A percentile compares a stretch with the other conserved stretches of the same genome.
Evolutionary conservation across 2,113 vertebrate species (phyloP).

Genomic region (Balaenoptera acutorostrata): DNA sequence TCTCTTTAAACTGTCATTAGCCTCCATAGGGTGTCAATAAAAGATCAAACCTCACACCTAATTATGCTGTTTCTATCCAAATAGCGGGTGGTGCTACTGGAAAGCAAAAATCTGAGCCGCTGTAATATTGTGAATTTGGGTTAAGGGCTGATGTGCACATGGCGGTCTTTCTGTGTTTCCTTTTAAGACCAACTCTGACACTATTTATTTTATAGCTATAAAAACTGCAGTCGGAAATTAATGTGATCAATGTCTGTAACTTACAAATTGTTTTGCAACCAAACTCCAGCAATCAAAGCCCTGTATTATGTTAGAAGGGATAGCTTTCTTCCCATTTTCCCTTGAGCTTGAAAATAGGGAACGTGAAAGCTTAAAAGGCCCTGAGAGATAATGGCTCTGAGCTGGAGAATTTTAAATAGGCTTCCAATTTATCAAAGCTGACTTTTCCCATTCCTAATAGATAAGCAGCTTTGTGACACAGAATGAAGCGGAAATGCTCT

Average conservation of each 20-base stretch:
- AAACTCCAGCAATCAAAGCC: not conserved
- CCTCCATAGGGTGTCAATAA: not conserved
- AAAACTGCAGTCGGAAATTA: not conserved
- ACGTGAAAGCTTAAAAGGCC: constrained; percentile 18
- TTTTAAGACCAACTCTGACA: not conserved
- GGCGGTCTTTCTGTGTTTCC: not conserved
- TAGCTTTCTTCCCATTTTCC: not conserved
- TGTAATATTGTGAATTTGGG: not conserved
- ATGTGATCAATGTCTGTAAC: not conserved
- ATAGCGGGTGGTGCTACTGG: not conserved
- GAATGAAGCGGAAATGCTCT: constrained; percentile 24
- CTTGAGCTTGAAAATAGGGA: constrained; percentile 14
- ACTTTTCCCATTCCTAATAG: constrained; percentile 4
- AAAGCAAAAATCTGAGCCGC: not conserved
- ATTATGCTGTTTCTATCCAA: not conserved
- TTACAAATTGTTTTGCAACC: not conserved
- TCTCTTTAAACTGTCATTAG: not conserved
- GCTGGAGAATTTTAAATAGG: constrained; percentile 42
- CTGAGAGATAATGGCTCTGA: constrained; percentile 38
- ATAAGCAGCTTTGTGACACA: constrained; percentile 28
- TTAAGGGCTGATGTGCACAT: not conserved
- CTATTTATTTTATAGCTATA: constrained; percentile 19
- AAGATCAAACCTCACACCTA: not conserved
- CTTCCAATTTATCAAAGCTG: constrained; percentile 39
- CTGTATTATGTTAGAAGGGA: not conserved